Percentiles rank a stretch among this genome's conserved stretches.
phyloP scores from a whole-genome alignment of 2,113 vertebrate species.

The Aldabrachelys gigantea region DNA sequence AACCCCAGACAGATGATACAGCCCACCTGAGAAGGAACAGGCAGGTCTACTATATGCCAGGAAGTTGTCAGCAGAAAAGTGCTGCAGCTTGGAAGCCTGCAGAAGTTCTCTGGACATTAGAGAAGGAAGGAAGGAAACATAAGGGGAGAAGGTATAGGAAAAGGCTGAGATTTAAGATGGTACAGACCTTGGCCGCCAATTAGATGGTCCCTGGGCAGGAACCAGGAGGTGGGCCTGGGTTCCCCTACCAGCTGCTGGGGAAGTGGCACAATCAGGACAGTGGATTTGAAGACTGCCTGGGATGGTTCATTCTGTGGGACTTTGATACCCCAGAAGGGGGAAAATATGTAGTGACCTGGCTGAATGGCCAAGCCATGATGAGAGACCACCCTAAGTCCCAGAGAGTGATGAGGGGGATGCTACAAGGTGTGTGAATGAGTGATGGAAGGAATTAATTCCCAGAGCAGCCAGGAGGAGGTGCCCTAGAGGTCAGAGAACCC shows the following conservation, averaged over 20 bases:
- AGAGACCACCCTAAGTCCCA: no score
- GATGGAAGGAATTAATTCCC: no score
- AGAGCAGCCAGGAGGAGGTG: no score
- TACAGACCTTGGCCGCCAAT: neutral
- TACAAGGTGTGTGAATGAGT: no score
- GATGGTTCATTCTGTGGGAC: neutral
- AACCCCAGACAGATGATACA: neutral
- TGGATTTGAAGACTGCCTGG: neutral
- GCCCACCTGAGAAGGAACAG: neutral
- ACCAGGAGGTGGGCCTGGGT: neutral
- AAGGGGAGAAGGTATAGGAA: neutral
- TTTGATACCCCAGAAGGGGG: neutral
- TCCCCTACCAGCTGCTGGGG: neutral
- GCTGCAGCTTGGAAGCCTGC: neutral
- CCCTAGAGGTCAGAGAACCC: no score
- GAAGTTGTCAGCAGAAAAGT: neutral
- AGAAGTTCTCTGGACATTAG: neutral
- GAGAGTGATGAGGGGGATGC: no score
- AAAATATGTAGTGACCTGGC: neutral
- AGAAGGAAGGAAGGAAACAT: neutral
- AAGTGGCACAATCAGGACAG: no score
- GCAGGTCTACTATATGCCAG: neutral
- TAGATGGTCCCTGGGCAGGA: neutral
- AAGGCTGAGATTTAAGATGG: neutral
- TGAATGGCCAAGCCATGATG: no score